Conservation (phyloP, 2,113 vertebrate species). For the Suricata suricatta region DNA sequence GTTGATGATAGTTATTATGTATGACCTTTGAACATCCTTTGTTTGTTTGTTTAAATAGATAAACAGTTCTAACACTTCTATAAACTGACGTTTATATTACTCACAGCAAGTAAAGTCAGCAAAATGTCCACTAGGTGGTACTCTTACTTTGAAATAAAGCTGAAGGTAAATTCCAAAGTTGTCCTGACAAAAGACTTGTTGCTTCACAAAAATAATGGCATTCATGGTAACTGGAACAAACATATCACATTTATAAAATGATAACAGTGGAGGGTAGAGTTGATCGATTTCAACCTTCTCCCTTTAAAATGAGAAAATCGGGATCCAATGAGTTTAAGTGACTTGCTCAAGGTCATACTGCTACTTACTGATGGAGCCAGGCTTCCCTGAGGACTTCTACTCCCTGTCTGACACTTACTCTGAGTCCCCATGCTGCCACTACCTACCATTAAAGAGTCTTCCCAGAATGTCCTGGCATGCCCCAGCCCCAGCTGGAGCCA, state of each 20-base stretch:
- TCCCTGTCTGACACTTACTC: not conserved
- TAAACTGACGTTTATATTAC: not conserved
- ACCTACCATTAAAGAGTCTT: not conserved
- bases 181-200: not conserved
- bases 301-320: conserved; percentile 4
- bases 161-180: not conserved
- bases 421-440: not conserved
- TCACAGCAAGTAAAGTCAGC: not conserved
- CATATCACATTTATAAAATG: not conserved
- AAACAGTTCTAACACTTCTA: not conserved
- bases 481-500: no score
- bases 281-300: not conserved
- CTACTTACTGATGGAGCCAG: not conserved
- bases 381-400: not conserved
- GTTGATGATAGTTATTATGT: not conserved
- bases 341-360: not conserved
- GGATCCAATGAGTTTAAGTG: not conserved
- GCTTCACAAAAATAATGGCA: not conserved
- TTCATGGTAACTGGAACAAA: conserved; percentile 17
- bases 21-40: not conserved
- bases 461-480: not conserved
- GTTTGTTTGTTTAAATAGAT: not conserved
- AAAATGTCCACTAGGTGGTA: conserved; percentile 73
- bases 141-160: conserved; percentile 9
- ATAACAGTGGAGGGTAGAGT: not conserved